Base-by-base conservation (phyloP, 53 echinoderm and acorn worm genomes). In the Henricia sp. region DNA sequence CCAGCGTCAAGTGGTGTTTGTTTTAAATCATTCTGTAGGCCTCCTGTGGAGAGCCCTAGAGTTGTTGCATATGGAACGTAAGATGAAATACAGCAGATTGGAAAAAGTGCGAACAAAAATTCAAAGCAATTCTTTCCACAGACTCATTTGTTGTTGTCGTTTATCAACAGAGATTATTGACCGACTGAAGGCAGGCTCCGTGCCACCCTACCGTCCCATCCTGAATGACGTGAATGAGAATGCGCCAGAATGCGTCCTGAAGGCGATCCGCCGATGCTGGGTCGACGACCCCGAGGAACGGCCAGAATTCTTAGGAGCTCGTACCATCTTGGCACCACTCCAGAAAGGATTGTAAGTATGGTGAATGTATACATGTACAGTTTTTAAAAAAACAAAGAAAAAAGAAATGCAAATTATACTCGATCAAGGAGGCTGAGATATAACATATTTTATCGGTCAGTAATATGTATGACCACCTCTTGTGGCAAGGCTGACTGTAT, bases 281-380 rank as follows among this genome's bases (percentile, higher is more conserved):
- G 88, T 70, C 0, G 99, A 95, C 16, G 66, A 90, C 30, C 70
- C 82, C 0, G 48, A 66, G 8, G 92, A 95, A 2, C 82, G 99
- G 30, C 99, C 99, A 0, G 86, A 92, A 56, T 92, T 95, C 87
- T 53, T 90, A 16, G 30, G 83, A 52, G 73, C 87, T 50, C 71
- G 92, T 4, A 52, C 85, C 36, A 71, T 90, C 14, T 70, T 99
- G 44, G 90, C 91, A 8, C 99, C 94, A 9, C 85, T 99, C 4
- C 99, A 99, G 85, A 89, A 95, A 67, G 95, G 95, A 89, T 71
- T 97, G 96, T 97, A 68, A 94, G 96, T 92, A 23, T 38, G 20
- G 35, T 33, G 6, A 23, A 11, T 10, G 8, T 12, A 33, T 28
- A 33, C 34, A 8, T 69, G 35, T n/a, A n/a, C n/a, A n/a, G 35